Base-by-base conservation (phyloP, 2,797 vertebrate species). In the Crenichthys baileyi region DNA sequence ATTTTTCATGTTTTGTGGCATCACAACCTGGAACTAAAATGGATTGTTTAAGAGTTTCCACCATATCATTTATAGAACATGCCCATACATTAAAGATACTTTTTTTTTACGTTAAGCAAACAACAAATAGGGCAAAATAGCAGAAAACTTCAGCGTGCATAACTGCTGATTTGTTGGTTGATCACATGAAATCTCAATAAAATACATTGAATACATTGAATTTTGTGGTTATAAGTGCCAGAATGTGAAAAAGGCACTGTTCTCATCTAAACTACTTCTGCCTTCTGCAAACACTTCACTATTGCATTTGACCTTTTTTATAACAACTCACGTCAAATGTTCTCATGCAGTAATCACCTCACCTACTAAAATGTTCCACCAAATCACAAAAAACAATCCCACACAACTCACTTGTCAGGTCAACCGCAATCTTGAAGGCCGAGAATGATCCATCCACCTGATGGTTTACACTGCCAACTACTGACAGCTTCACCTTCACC, bases 401-500 rank as follows among this genome's bases (percentile, higher is more conserved):
- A 74, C 61, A 46, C 79, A 58, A 39, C 73, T 82, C 84, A 81
- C 71, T 83, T 77, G 88, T 88, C 81, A 84, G 51, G 61, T 50
- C 15, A 72, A 76, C 77, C 79, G 65, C 80, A 81, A 53, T n/a
- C 79, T 36, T 41, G 41, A 77, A 75, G 79, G 77, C 77, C 29
- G 51, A 86, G 74, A 73, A 77, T 41, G 76, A 81, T 77, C 75
- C 80, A 67, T 87, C 77, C 67, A 26, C 61, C 70, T 29, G 55
- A 81, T 85, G 83, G 84, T 82, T 86, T 77, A 76, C 77, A 70
- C 26, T 22, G 31, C 74, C 76, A 79, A 80, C 78, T 68, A 51
- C 87, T 83, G 81, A 88, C 81, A 72, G 80, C 75, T 79, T 82
- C 73, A 73, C 80, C 82, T 39, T 79, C 77, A 74, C 76, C 16